Evolutionary conservation across 2,797 vertebrate species (phyloP).

Genomic region (Scyliorhinus canicula): DNA sequence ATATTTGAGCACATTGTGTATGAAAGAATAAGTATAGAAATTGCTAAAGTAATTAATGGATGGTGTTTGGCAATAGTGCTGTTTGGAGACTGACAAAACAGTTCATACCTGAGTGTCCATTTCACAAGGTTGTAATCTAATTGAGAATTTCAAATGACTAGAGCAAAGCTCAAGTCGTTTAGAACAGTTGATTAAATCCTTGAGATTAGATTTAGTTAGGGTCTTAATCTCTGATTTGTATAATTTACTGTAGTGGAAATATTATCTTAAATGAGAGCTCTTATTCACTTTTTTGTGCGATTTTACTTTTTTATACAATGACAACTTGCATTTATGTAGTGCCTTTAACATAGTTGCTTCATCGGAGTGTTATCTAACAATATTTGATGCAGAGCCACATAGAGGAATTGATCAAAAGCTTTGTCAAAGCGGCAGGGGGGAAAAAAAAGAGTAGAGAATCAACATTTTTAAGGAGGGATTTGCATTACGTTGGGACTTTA

Average conservation of each 20-base stretch:
- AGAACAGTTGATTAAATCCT: neutral
- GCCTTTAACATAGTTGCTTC: neutral
- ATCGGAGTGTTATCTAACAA: neutral
- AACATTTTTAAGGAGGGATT: neutral
- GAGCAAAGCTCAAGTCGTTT: neutral
- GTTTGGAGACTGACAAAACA: neutral
- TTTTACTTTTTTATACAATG: neutral
- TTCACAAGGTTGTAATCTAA: slow-evolving; percentile 1
- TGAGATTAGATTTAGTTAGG: neutral
- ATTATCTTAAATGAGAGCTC: neutral
- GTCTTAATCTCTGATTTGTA: neutral
- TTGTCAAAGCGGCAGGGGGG: neutral
- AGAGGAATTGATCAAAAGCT: neutral
- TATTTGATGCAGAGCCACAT: neutral
- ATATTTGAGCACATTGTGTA: neutral
- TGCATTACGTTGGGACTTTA: no score
- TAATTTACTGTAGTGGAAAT: neutral
- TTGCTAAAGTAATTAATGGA: neutral
- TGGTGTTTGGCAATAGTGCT: neutral
- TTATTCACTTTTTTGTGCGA: neutral
- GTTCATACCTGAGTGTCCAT: neutral
- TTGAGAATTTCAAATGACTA: neutral
- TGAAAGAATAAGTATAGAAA: neutral
- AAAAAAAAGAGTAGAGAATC: neutral
- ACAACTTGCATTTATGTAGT: no score